phyloP scores from a whole-genome alignment of 2,888 invertebrate species.

The Dynastes tityus region DNA sequence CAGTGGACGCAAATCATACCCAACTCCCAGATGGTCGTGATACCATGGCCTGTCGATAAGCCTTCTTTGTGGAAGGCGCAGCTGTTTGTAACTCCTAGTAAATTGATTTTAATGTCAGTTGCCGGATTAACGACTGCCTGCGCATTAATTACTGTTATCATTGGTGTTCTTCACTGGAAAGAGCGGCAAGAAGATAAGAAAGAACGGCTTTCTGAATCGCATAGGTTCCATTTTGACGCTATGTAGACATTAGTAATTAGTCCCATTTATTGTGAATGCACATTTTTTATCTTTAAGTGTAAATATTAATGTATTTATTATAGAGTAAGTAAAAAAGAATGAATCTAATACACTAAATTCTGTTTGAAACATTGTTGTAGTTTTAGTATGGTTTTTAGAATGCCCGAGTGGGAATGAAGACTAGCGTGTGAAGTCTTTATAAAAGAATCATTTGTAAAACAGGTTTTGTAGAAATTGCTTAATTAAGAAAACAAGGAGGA shows the following conservation, averaged over 20 bases:
- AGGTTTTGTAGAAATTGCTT: no score
- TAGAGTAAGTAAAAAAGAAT: constrained; percentile 16
- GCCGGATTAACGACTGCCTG: constrained; percentile 91
- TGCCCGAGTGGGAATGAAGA: no score
- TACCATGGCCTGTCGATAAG: constrained; percentile 86
- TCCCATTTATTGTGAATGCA: constrained; percentile 2
- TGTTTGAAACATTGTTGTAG: background rate
- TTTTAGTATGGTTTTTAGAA: no score
- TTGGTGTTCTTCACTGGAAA: constrained; percentile 90
- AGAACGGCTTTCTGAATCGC: constrained; percentile 85
- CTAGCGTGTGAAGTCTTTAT: no score
- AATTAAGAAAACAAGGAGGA: no score
- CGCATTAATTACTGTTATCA: constrained; percentile 87
- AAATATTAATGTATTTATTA: constrained; percentile 40
- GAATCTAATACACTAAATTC: constrained; percentile 34
- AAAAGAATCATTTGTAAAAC: no score
- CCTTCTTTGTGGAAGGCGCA: constrained; percentile 91
- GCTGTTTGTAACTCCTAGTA: constrained; percentile 95
- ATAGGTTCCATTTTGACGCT: constrained; percentile 89
- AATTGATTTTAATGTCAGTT: constrained; percentile 92
- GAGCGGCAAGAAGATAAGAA: constrained; percentile 88
- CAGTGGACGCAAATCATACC: constrained; percentile 96
- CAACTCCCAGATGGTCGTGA: constrained; percentile 97
- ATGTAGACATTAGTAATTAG: constrained; percentile 74
- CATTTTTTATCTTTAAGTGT: constrained; percentile 16